phyloP scores from a whole-genome alignment of 2,888 invertebrate species.

The Digitonthophagus gazella region DNA sequence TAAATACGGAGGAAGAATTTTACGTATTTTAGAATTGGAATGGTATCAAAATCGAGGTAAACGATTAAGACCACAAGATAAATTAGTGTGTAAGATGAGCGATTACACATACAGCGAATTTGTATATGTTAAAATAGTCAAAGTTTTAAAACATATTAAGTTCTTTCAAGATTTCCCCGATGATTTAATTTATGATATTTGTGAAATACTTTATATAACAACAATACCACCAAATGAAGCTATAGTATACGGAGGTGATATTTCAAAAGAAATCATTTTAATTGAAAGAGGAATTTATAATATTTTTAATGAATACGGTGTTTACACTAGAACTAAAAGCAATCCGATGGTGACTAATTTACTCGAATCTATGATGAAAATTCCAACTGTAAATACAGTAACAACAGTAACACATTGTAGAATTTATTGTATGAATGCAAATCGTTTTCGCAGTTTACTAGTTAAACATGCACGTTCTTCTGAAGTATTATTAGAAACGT shows the following conservation, averaged over 20 bases:
- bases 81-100: constrained; percentile 18
- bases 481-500: constrained; percentile 8
- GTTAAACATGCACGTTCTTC: constrained; percentile 9
- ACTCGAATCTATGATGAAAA: constrained; percentile 14
- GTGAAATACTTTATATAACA: not conserved
- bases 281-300: constrained; percentile 16
- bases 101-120: constrained; percentile 18
- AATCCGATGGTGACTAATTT: constrained; percentile 7
- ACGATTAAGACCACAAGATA: not conserved
- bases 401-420: constrained; percentile 14
- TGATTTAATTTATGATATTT: constrained; percentile 19
- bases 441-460: constrained; percentile 16
- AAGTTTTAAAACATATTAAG: constrained; percentile 8
- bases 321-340: not conserved
- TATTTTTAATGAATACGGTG: constrained; percentile 13
- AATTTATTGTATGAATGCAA: not conserved
- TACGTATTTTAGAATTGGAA: constrained; percentile 17
- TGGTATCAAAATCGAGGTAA: constrained; percentile 22
- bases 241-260: constrained; percentile 16
- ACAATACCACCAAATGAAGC: constrained; percentile 22
- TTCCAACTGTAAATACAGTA: constrained; percentile 17
- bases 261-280: constrained; percentile 16
- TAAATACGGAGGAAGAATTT: constrained; percentile 14
- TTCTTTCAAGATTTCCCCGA: constrained; percentile 21
- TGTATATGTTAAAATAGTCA: constrained; percentile 1